These are phyloP conservation scores for Chaitophorus viminalis DNA, from an alignment of 2,888 invertebrate genomes.

Conservation along the genomic window DNA sequence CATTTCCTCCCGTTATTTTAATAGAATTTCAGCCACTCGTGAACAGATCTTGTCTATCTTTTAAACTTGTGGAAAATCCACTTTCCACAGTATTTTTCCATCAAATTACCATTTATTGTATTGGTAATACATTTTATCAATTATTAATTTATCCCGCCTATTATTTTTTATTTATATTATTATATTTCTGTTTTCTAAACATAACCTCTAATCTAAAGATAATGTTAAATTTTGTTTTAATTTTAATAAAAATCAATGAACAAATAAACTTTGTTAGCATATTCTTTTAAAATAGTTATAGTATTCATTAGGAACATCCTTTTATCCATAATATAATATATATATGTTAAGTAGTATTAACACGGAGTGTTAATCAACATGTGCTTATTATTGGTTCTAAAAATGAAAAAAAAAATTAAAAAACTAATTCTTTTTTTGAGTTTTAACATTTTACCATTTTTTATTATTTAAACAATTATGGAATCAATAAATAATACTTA, in stretches of 20 bases:
- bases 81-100: constrained; percentile 25
- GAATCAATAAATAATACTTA: too few relatives aligned
- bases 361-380: constrained; percentile 8
- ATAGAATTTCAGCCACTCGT: not conserved
- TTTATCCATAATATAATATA: not conserved
- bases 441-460: not conserved
- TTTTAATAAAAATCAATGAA: not conserved
- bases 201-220: constrained; percentile 58
- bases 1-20: constrained; percentile 35
- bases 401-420: not conserved
- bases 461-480: not conserved
- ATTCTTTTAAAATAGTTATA: not conserved
- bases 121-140: constrained; percentile 28
- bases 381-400: constrained; percentile 17
- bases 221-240: constrained; percentile 45
- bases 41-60: rapidly evolving
- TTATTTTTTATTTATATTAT: constrained; percentile 51
- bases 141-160: constrained; percentile 58
- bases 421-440: not conserved
- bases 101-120: not conserved
- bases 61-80: not conserved
- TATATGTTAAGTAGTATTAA: not conserved
- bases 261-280: not conserved
- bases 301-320: too few relatives aligned
- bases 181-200: constrained; percentile 60